Evolutionary conservation across 2,113 vertebrate species (phyloP).

Genomic region (Lepus americanus): DNA sequence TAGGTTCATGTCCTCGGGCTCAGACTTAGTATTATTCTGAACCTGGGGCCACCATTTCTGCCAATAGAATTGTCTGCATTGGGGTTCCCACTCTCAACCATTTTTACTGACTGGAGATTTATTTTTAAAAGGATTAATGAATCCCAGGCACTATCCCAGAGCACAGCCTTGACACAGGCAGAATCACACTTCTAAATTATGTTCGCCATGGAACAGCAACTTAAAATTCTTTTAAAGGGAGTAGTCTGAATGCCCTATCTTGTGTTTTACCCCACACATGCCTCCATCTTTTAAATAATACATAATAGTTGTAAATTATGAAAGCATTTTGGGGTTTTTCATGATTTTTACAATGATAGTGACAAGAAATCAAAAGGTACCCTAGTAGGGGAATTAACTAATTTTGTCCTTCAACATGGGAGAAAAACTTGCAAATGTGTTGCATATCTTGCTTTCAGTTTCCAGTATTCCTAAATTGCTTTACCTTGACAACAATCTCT

Average conservation of each 20-base stretch:
- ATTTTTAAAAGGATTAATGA: conserved; percentile 16
- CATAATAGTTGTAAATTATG: neutral
- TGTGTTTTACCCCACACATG: too few relatives aligned
- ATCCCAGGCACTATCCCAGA: conserved; percentile 3
- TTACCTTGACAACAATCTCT: conserved; percentile 62
- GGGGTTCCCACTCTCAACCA: neutral
- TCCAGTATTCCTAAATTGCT: conserved; percentile 68
- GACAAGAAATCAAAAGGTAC: conserved; percentile 27
- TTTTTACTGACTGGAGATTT: neutral
- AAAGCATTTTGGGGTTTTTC: neutral
- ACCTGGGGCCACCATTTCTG: neutral
- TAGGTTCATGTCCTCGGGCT: neutral
- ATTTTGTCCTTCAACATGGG: conserved; percentile 33
- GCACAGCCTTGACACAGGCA: neutral
- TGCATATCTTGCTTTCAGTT: conserved; percentile 74
- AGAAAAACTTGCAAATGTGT: conserved; percentile 64
- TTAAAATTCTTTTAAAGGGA: conserved; percentile 48
- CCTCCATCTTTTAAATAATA: conserved; percentile 11
- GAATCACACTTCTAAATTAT: conserved; percentile 39
- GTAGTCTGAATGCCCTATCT: neutral
- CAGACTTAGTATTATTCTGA: neutral
- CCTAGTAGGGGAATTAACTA: conserved; percentile 14
- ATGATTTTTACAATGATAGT: conserved; percentile 9
- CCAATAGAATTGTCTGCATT: neutral
- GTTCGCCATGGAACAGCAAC: neutral